Conservation (phyloP, 2,113 vertebrate species). For the Axis porcinus region DNA sequence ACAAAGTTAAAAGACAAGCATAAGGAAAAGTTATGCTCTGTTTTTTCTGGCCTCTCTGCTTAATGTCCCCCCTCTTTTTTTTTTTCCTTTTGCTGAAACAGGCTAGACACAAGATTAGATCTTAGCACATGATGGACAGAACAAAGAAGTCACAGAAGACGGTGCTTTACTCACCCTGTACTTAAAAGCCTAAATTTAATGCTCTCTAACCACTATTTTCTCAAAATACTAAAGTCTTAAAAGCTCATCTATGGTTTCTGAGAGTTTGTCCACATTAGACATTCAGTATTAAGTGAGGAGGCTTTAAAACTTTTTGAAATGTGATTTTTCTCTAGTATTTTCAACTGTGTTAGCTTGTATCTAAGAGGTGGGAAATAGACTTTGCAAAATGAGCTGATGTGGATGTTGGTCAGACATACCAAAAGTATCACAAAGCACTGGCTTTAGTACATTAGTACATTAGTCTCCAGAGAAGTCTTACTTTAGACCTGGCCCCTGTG, state of each 20-base stretch:
- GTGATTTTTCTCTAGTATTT: neutral
- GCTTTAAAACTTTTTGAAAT: neutral
- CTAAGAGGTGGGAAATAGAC: neutral
- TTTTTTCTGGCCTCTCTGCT: neutral
- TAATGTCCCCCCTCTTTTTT: neutral
- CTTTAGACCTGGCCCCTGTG: neutral
- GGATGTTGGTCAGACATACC: neutral
- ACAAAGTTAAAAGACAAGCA: neutral
- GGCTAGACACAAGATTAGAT: neutral
- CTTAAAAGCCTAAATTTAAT: neutral
- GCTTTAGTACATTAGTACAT: neutral
- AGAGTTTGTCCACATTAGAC: neutral
- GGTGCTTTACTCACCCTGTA: neutral
- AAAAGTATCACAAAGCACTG: neutral
- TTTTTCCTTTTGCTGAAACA: neutral
- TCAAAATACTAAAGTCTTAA: neutral
- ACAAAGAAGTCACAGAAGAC: neutral
- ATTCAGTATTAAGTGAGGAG: neutral
- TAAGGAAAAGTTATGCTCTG: neutral
- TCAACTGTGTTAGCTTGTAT: neutral
- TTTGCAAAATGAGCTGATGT: neutral
- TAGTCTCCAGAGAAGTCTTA: neutral
- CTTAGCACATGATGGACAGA: neutral
- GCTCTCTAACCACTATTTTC: neutral
- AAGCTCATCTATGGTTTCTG: neutral